These are phyloP conservation scores for Hirtodrosophila trivittata DNA, from an alignment of 2,888 invertebrate species.

Conservation along the genomic window DNA sequence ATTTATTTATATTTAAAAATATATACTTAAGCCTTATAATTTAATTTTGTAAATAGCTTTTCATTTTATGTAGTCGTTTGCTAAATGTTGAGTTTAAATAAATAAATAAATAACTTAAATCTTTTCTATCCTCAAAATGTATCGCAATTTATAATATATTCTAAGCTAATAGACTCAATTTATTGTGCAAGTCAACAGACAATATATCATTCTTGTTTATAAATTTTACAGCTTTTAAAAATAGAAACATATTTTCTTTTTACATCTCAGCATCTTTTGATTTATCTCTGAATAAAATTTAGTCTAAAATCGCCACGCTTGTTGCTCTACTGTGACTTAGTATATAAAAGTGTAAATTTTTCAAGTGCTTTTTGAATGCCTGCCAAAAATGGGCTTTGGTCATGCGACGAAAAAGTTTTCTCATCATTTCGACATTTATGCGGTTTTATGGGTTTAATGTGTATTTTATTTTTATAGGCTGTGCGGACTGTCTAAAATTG, in stretches of 20 bases:
- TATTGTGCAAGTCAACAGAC: no score
- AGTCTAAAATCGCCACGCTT: slow-evolving; percentile 15
- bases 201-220: no score
- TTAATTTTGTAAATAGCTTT: no score
- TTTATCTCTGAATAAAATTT: slow-evolving; percentile 25
- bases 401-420: slow-evolving; percentile 35
- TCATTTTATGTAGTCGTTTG: no score
- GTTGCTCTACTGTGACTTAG: slow-evolving; percentile 5
- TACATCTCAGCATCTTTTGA: slow-evolving; percentile 6
- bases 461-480: slow-evolving; percentile 40
- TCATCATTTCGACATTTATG: slow-evolving; percentile 41
- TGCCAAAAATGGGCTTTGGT: slow-evolving; percentile 24
- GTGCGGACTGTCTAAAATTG: slow-evolving; percentile 48
- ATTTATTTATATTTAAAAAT: no score
- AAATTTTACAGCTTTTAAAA: no score
- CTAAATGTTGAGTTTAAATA: no score
- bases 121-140: no score
- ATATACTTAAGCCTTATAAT: no score
- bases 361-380: slow-evolving; percentile 15
- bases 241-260: neutral
- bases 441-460: slow-evolving; percentile 40
- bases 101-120: no score
- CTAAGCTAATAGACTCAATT: no score
- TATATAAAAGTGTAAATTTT: neutral
- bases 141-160: no score